These are phyloP conservation scores for Corynorhinus townsendii DNA, from an alignment of 2,113 vertebrate genomes.

Conservation along the genomic window DNA sequence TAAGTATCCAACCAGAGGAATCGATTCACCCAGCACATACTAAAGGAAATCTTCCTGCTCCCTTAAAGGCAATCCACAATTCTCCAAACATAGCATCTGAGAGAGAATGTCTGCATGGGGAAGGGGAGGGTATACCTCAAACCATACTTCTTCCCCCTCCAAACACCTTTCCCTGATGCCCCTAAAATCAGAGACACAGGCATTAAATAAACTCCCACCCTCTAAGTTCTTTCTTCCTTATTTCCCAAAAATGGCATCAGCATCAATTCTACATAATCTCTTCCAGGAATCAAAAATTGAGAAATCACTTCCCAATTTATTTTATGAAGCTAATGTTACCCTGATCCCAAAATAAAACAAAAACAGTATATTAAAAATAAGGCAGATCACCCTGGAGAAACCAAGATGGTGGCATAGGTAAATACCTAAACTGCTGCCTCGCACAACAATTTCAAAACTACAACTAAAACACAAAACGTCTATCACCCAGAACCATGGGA, in stretches of 20 bases:
- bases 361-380: not conserved
- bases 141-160: not conserved
- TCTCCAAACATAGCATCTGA: not conserved
- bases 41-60: not conserved
- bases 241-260: not conserved
- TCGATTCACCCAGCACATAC: not conserved
- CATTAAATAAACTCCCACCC: not conserved
- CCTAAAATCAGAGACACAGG: not conserved
- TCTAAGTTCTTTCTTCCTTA: not conserved
- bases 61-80: not conserved
- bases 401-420: too few relatives aligned
- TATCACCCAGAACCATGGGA: too few relatives aligned
- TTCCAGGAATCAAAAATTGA: not conserved
- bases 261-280: not conserved
- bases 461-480: too few relatives aligned
- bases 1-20: not conserved
- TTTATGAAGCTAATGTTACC: not conserved
- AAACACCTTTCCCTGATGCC: not conserved
- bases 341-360: not conserved
- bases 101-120: not conserved
- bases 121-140: not conserved
- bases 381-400: not conserved
- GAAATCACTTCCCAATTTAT: not conserved
- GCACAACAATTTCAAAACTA: too few relatives aligned
- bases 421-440: too few relatives aligned